Conservation (phyloP, 2,797 vertebrate species). For the Gallirallus australis region DNA sequence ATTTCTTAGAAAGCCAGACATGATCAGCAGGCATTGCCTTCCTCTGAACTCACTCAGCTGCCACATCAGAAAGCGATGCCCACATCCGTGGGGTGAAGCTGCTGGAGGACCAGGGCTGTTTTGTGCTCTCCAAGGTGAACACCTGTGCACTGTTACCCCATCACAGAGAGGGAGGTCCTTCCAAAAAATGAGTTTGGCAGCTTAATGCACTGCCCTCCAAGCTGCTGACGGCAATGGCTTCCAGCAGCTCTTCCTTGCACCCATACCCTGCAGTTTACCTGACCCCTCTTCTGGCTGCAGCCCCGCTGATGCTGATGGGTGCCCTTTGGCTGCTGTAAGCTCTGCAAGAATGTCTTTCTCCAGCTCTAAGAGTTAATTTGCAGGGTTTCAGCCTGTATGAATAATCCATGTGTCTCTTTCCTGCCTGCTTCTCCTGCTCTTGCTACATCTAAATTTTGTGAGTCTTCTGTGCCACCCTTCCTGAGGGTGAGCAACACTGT, state of each 20-base stretch:
- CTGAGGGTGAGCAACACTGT: background rate
- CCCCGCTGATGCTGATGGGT: background rate
- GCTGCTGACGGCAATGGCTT: background rate
- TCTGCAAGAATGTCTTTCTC: background rate
- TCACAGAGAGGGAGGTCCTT: background rate
- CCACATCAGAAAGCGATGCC: background rate
- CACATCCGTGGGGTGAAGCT: background rate
- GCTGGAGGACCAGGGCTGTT: background rate
- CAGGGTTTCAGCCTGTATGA: background rate
- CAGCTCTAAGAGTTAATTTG: background rate
- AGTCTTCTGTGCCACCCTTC: background rate
- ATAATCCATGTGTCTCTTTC: background rate
- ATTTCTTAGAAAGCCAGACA: slow-evolving; percentile 9
- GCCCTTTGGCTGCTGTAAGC: background rate
- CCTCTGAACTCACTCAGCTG: background rate
- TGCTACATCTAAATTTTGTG: background rate
- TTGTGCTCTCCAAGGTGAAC: background rate
- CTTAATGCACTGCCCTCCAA: rapidly evolving
- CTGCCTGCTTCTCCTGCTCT: background rate
- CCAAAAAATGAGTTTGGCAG: rapidly evolving
- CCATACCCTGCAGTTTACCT: no score
- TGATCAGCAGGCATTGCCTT: background rate
- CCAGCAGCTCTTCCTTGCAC: background rate
- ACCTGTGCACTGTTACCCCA: background rate
- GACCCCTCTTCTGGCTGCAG: background rate